Base-by-base conservation (phyloP, 1,140 invertebrate genomes). In the Drosophila insularis region DNA sequence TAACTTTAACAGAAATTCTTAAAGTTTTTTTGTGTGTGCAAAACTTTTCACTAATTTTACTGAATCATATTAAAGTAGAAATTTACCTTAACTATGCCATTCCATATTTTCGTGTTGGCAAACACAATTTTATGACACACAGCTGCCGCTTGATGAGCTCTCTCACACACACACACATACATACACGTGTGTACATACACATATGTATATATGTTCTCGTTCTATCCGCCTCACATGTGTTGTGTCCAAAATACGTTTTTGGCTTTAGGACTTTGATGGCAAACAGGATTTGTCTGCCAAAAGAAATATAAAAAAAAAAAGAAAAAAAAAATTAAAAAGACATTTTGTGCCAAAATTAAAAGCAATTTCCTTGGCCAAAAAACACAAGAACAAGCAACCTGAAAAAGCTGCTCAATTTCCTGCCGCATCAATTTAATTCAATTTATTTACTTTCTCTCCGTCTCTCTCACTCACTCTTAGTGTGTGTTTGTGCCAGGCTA, bases 311-410 rank as follows among this genome's bases (percentile, higher is more conserved):
- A 75, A 58, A 14, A 54, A 53, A 37, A 65, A 64, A n/a, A 76
- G 53, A 54, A 14, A 23, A 43, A 27, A 58, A 62, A 85, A 78
- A 84, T 89, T 89, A 89, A 89, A 89, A 89, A 78, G 80, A 80
- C 73, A 89, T 89, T 89, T 58, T 84, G 65, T 73, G 84, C 69
- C 74, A 74, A 85, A 84, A 89, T 78, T 89, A 89, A 87, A 89
- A 89, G 75, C 72, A 89, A 89, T 74, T 87, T 84, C 68, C 67
- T 75, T 64, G 68, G 60, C 19, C 37, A 40, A 32, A 56, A 56
- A 43, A 50, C 43, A 50, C 64, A 68, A 71, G 54, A 50, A 5
- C 59, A 63, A 60, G 39, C 40, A 31, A 27, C 53, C 58, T 67
- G 71, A 40, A 65, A 56, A n/a, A 59, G 32, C 70, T 70, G 14